phyloP scores from a whole-genome alignment of 2,888 invertebrate species.

The Lissonota sp. region DNA sequence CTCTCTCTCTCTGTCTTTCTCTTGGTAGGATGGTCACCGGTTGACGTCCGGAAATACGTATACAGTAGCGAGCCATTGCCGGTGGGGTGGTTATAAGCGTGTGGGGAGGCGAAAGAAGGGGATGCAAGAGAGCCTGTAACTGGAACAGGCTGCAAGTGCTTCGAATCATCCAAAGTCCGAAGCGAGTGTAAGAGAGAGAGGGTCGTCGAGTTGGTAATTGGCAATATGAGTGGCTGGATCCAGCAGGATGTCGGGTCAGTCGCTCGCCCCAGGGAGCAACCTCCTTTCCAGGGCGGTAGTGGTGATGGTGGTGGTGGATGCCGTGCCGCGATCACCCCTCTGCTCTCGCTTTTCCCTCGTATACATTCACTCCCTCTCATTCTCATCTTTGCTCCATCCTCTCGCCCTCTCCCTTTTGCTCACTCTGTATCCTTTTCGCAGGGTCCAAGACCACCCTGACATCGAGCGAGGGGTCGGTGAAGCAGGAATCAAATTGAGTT shows the following conservation, averaged over 20 bases:
- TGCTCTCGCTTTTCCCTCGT: conserved; percentile 60
- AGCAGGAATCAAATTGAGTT: conserved; percentile 83
- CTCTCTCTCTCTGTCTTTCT: conserved; percentile 12
- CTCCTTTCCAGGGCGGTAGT: conserved; percentile 77
- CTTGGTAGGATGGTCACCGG: conserved; percentile 47
- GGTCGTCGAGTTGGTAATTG: conserved; percentile 83
- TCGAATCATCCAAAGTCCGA: conserved; percentile 79
- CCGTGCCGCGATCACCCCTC: conserved; percentile 60
- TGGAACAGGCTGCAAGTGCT: conserved; percentile 77
- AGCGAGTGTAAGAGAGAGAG: conserved; percentile 77
- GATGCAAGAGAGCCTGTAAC: conserved; percentile 62
- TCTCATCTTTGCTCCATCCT: conserved; percentile 63
- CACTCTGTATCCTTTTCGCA: conserved; percentile 68
- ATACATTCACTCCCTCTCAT: conserved; percentile 50
- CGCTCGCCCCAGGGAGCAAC: conserved; percentile 82
- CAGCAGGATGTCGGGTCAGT: conserved; percentile 83
- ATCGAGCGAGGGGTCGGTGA: conserved; percentile 70
- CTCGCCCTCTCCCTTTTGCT: conserved; percentile 54
- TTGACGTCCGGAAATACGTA: conserved; percentile 60
- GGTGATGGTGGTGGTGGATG: conserved; percentile 53
- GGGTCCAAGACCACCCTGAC: conserved; percentile 54
- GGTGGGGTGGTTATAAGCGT: background rate
- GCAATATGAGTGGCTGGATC: conserved; percentile 83
- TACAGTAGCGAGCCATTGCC: conserved; percentile 24
- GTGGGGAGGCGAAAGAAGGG: background rate